Base-by-base conservation (phyloP, 1,140 invertebrate species). In the Batillaria attramentaria region DNA sequence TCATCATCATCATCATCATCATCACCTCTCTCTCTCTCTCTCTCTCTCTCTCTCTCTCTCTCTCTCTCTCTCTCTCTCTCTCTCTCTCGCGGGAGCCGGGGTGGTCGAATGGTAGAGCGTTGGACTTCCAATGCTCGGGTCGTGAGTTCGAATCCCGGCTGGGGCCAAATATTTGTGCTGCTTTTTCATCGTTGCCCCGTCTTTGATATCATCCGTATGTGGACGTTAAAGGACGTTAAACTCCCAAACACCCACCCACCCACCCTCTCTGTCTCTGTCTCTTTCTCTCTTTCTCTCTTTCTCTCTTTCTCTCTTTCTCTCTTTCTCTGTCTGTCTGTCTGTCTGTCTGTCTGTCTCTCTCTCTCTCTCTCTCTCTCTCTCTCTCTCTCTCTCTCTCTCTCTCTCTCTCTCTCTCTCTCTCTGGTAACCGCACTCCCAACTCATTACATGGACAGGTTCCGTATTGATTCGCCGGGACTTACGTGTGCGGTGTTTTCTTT, bases 331-430 rank as follows among this genome's bases (percentile, higher is more conserved):
- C 69, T 79, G 13, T 79, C 60, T 79, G n/a, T 79, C 69, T 79
- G 13, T 79, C 70, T 79, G n/a, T 79, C 77, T 79, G n/a, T 79
- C 77, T 79, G n/a, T 79, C 77, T 73, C 46, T 79, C 70, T 78
- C 54, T 78, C 76, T 72, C 54, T 70, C 65, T 72, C 54, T 72
- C 65, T 78, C 54, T 72, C 76, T 72, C 54, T 78, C 76, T 78
- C 54, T 78, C 50, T 78, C 35, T 66, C 76, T 66, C 62, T 66
- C 76, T 78, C 35, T 78, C 76, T 78, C 37, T 73, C 72, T 31
- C 72, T 73, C 72, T 73, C 72, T 73, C 43, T 50, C 43, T 46
- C 46, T 73, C 72, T 73, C 72, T 73, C 43, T 46, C 72, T 73
- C 72, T 73, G n/a, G 16, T 54, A 50, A 18, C 24, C 33, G 24